These are phyloP conservation scores for Odontesthes bonariensis DNA, from an alignment of 2,113 vertebrate genomes.

Conservation along the genomic window DNA sequence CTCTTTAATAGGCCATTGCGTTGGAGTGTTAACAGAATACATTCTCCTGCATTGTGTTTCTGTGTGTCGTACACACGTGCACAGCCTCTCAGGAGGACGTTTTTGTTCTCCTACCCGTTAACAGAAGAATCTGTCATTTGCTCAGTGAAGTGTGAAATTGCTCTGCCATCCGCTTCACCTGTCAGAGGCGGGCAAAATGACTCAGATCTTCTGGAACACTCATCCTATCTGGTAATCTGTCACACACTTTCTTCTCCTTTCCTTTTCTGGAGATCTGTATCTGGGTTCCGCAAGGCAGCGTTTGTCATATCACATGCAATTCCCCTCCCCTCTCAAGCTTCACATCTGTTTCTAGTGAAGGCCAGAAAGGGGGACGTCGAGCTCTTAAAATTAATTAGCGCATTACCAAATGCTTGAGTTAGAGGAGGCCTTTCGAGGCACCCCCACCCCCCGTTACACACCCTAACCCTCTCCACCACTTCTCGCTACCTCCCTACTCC, in stretches of 20 bases:
- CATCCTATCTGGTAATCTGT: conserved; percentile 14
- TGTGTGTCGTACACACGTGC: background rate
- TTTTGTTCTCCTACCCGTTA: conserved; percentile 42
- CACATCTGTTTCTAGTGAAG: conserved; percentile 79
- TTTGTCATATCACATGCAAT: conserved; percentile 35
- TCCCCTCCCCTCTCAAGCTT: conserved; percentile 15
- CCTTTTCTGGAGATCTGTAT: conserved; percentile 47
- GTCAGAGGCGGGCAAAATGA: conserved; percentile 27
- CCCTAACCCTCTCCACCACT: conserved; percentile 40
- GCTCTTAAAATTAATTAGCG: conserved; percentile 80
- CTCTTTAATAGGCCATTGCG: conserved; percentile 39
- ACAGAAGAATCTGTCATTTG: conserved; percentile 58
- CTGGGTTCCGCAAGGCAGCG: conserved; percentile 30
- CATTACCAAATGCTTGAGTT: conserved; percentile 71
- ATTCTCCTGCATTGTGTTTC: conserved; percentile 20
- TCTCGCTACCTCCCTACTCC: conserved; percentile 36
- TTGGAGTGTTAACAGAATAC: conserved; percentile 31
- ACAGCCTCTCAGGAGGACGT: conserved; percentile 41
- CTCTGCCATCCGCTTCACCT: conserved; percentile 71
- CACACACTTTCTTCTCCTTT: conserved; percentile 11
- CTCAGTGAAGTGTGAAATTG: conserved; percentile 72
- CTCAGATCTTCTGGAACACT: conserved; percentile 36
- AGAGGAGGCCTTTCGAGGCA: conserved; percentile 55
- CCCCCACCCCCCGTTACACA: conserved; percentile 20
- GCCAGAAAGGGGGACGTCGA: conserved; percentile 61